Evolutionary conservation across 2,888 invertebrate species (phyloP), one percentile per base, ranked within the genome.

Genomic region (Caenorhabditis panamensis): DNA sequence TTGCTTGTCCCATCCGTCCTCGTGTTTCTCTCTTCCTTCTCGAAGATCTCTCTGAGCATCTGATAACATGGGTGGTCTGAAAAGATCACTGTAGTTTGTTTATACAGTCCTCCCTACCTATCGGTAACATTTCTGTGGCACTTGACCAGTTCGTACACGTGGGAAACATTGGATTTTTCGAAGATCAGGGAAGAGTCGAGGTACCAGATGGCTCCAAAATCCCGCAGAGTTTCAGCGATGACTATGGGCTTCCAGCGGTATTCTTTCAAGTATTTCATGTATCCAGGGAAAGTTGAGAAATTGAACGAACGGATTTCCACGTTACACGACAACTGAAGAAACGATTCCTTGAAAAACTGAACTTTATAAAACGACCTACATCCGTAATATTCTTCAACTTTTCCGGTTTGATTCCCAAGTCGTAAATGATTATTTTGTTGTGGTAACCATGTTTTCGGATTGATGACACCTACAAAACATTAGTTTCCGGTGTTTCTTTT

Each of bases 131-230:
- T 26, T 87, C 86, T 68, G 84, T 88, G 44, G 82, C 87, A 68
- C 77, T 71, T 47, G 49, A 86, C 13, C 79, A 87, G 6, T 86
- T 89, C 85, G 16, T 87, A 72, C 0, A 91, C 83, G 24, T 90
- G 91, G 0, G 75, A 68, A n/a, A 89, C 82, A 66, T 90, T 86
- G 8, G 86, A 83, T 22, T 88, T 87, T 18, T 88, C 83, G 2
- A 90, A 69, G n/a, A 87, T 79, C 0, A 89, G 84, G 16, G 87
- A 87, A 6, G 90, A 84, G 64, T 91, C 91, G 41, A 91, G 79
- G 86, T 91, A 91, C 64, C 90, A 88, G 22, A 91, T 87, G 63
- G 90, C 88, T 16, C 90, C 90, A 68, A 88, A 91, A 69, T 90
- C 89, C 1, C 88, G 83, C 4, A 91, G 71, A 0, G 90, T 90